Evolutionary conservation across 2,797 vertebrate genomes (phyloP).

Genomic region (Acipenser transmontanus): DNA sequence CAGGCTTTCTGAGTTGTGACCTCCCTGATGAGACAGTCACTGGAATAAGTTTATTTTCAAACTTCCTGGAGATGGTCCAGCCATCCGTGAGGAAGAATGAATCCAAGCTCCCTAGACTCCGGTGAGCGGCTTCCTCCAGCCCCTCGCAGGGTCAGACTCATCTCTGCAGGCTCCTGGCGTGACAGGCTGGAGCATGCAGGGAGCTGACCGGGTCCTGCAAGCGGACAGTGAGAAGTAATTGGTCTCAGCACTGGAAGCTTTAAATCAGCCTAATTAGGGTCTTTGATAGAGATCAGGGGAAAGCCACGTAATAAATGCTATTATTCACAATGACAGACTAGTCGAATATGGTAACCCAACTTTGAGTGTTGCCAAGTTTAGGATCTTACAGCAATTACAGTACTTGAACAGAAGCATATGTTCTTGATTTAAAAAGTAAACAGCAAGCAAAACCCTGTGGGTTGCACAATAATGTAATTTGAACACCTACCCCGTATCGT

Average conservation of each 20-base stretch:
- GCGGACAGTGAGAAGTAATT: slow-evolving; percentile 57
- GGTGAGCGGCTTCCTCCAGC: slow-evolving; percentile 45
- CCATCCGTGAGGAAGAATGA: background rate
- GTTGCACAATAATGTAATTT: too few relatives aligned
- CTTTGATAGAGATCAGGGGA: background rate
- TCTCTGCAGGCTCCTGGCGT: slow-evolving; percentile 39
- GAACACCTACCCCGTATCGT: too few relatives aligned
- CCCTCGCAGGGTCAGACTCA: slow-evolving; percentile 26
- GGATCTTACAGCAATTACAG: too few relatives aligned
- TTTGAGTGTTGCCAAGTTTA: background rate
- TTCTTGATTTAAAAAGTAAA: too few relatives aligned
- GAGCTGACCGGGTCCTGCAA: slow-evolving; percentile 35
- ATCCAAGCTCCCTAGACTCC: slow-evolving; percentile 36
- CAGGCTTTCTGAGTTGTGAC: too few relatives aligned
- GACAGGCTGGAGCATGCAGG: slow-evolving; percentile 29
- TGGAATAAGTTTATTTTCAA: background rate
- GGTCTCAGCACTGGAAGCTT: slow-evolving; percentile 42
- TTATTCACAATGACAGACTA: background rate
- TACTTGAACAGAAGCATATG: too few relatives aligned
- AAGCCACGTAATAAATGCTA: background rate
- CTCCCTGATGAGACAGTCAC: too few relatives aligned
- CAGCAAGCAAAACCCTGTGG: too few relatives aligned
- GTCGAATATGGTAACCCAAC: background rate
- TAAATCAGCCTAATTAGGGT: slow-evolving; percentile 61
- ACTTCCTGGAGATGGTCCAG: background rate